Evolutionary conservation across 2,888 invertebrate species (phyloP).

Genomic region (Cosmia pyralina): DNA sequence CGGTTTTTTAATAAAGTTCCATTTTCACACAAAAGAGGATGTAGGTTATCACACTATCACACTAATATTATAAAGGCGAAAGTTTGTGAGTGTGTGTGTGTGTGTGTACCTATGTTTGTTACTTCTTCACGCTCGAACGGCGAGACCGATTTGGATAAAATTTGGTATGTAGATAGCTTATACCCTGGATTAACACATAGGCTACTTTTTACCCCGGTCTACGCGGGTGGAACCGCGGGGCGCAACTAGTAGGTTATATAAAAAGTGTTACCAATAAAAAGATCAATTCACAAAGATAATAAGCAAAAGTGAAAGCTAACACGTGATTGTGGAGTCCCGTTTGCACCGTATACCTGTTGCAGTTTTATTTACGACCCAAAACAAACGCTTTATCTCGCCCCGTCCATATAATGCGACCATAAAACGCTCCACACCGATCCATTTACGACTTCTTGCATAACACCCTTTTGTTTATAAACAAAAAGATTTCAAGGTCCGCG

Average conservation of each 20-base stretch:
- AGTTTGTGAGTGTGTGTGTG: no score
- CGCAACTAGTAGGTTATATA: conserved; percentile 41
- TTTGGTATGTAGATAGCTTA: no score
- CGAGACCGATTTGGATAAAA: no score
- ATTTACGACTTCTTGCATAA: conserved; percentile 87
- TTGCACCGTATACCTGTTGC: conserved; percentile 89
- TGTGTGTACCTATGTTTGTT: no score
- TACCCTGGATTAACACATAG: no score
- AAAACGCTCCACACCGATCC: conserved; percentile 83
- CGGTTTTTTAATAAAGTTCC: conserved; percentile 35
- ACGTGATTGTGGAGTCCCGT: conserved; percentile 87
- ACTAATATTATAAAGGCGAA: no score
- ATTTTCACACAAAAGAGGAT: conserved; percentile 41
- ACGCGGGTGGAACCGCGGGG: no score
- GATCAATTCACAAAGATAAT: conserved; percentile 85
- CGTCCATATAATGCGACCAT: conserved; percentile 88
- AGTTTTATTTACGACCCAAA: conserved; percentile 90
- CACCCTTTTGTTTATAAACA: conserved; percentile 89
- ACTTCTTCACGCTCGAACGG: no score
- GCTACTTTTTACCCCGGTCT: no score
- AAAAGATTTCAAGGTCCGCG: conserved; percentile 84
- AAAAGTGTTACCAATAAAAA: conserved; percentile 68
- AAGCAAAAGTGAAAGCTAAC: conserved; percentile 87
- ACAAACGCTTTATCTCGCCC: conserved; percentile 89
- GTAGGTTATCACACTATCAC: no score